Evolutionary conservation across 92 coral and sea anemone genomes (phyloP).

Genomic region (Paragorgia papillata): DNA sequence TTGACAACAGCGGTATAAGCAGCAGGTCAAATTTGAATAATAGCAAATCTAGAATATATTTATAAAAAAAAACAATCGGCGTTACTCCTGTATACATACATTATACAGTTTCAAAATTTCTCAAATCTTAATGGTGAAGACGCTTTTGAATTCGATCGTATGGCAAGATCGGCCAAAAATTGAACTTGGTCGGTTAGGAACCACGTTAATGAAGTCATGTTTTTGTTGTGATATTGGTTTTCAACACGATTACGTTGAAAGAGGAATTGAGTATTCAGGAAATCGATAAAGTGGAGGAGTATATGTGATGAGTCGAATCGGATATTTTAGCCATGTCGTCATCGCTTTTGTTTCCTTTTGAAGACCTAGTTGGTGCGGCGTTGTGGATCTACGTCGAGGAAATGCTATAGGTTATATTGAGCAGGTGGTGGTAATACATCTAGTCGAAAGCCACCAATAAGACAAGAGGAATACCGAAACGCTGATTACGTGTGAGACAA

Average conservation of each 20-base stretch:
- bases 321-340: conserved; percentile 44
- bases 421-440: conserved; percentile 11
- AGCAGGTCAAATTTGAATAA: too few species aligned
- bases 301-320: too few species aligned
- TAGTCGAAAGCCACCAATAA: not conserved
- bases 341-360: conserved; percentile 1
- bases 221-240: conserved; percentile 22
- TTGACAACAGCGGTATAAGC: not conserved
- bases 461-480: not conserved
- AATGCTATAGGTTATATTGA: not conserved
- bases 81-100: too few species aligned
- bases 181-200: too few species aligned
- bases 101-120: too few species aligned
- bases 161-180: too few species aligned
- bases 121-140: too few species aligned
- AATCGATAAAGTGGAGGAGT: conserved; percentile 21
- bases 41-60: too few species aligned
- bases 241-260: conserved; percentile 25
- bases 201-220: not conserved
- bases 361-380: not conserved
- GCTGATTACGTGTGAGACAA: not conserved
- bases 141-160: too few species aligned
- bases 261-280: conserved; percentile 10
- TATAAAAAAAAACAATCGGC: too few species aligned
- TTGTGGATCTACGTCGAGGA: not conserved